Evolutionary conservation across 2,797 vertebrate species (phyloP).

Genomic region (Sphenopsis melanotis): DNA sequence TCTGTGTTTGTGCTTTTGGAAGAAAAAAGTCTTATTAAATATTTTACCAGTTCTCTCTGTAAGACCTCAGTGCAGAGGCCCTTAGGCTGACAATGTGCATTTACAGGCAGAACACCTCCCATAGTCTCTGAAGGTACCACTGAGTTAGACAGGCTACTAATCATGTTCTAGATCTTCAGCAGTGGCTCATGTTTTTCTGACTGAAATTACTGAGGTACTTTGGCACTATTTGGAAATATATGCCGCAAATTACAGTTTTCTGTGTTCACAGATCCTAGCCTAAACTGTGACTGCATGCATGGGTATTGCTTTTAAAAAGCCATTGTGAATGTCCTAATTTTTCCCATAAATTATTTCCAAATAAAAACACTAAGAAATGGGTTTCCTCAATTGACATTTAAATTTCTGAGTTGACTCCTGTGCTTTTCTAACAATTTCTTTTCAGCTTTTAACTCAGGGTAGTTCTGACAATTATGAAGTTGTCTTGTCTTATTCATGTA

Average conservation of each 20-base stretch:
- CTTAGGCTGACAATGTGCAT: background rate
- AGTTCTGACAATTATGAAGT: slow-evolving; percentile 47
- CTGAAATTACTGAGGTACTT: background rate
- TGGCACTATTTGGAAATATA: background rate
- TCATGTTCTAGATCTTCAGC: background rate
- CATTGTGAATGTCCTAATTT: background rate
- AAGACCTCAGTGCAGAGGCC: background rate
- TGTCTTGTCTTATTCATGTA: slow-evolving; percentile 63
- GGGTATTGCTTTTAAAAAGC: background rate
- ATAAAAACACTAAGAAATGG: background rate
- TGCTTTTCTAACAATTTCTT: background rate
- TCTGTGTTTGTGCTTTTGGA: background rate
- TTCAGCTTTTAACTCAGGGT: background rate
- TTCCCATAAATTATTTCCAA: background rate
- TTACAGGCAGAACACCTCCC: background rate
- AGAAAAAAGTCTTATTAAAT: background rate
- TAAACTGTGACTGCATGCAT: background rate
- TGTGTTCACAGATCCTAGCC: background rate
- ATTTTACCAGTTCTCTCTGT: background rate
- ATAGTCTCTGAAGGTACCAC: background rate
- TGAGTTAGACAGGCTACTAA: background rate
- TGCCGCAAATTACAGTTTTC: background rate
- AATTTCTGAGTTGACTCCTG: background rate
- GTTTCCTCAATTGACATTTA: background rate
- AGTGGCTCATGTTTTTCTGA: fast-evolving